Base-by-base conservation (phyloP, 2,113 vertebrate genomes). In the Macroglossus sobrinus region DNA sequence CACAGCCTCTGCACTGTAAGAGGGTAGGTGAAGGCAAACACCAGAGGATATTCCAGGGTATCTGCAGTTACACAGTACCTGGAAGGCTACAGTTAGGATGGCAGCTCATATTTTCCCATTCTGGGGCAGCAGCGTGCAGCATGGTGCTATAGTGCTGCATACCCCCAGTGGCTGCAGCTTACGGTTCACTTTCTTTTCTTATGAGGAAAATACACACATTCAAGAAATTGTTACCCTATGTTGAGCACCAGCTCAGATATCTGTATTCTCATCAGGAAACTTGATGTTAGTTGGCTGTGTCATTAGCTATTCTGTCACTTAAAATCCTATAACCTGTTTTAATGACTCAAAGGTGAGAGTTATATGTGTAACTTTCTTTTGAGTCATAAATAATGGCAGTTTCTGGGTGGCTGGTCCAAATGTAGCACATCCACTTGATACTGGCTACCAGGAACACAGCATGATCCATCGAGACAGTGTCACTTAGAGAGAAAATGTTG, bases 401-500 rank as follows among this genome's bases (percentile, higher is more conserved):
- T 2, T 99, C 99, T 47, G 99, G 99, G 24, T 98, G 98, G 80
- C 98, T 99, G 93, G 99, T 99, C 13, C 99, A 98, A 69, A 99
- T 99, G 96, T 99, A 99, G 97, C 99, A 99, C 84, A 99, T 98
- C 24, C 99, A 99, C 99, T 99, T 98, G 59, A 98, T 98, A 96
- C 99, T 99, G 28, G 99, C 99, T 4, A 99, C 97, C 28, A 99
- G 92, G 92, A 98, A 98, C 7, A 99, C 97, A 7, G 99, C 99
- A 55, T 98, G 97, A 93, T 99, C 99, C 0, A 98, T 98, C 3
- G 99, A 99, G 47, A 99, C 98, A 0, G 98, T 99, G 18, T 99
- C 99, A 94, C 99, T 99, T 74, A 99, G 99, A 96, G 99, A 99
- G 98, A 99, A 99, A 93, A 99, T 92, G 0, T 99, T 99, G 89